Evolutionary conservation across 1,140 invertebrate species (phyloP).

Genomic region (Stenopsyche tienmushanensis): DNA sequence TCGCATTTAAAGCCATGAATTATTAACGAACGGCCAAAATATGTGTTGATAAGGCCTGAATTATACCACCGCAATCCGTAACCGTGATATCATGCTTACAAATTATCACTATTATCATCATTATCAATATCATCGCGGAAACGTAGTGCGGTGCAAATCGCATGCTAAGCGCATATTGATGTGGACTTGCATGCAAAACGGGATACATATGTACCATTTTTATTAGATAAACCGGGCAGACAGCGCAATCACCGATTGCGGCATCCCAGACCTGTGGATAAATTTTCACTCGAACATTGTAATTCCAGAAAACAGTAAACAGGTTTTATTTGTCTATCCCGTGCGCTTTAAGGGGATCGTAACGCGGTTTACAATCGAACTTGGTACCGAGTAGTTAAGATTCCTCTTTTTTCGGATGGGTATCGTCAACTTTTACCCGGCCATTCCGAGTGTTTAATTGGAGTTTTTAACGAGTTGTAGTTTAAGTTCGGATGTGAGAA

Average conservation of each 20-base stretch:
- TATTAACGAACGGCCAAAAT: not conserved
- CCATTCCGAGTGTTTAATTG: too few species aligned
- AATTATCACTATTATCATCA: not conserved
- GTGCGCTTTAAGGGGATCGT: not conserved
- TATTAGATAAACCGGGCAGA: not conserved
- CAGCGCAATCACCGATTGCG: not conserved
- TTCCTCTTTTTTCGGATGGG: too few species aligned
- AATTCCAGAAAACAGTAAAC: not conserved
- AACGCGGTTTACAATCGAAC: not conserved
- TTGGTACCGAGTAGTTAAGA: too few species aligned
- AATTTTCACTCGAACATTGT: not conserved
- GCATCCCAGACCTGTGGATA: not conserved
- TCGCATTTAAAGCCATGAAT: too few species aligned
- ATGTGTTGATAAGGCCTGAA: not conserved
- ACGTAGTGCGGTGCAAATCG: too few species aligned
- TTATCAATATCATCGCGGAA: not conserved
- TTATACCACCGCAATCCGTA: not conserved
- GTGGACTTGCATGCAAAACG: too few species aligned
- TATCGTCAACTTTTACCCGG: too few species aligned
- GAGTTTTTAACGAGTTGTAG: too few species aligned
- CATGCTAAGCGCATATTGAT: too few species aligned
- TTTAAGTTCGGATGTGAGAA: too few species aligned
- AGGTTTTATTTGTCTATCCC: not conserved
- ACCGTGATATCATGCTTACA: not conserved
- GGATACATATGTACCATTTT: not conserved